These are phyloP conservation scores for Clamator glandarius DNA, from an alignment of 2,797 vertebrate species.

Conservation along the genomic window DNA sequence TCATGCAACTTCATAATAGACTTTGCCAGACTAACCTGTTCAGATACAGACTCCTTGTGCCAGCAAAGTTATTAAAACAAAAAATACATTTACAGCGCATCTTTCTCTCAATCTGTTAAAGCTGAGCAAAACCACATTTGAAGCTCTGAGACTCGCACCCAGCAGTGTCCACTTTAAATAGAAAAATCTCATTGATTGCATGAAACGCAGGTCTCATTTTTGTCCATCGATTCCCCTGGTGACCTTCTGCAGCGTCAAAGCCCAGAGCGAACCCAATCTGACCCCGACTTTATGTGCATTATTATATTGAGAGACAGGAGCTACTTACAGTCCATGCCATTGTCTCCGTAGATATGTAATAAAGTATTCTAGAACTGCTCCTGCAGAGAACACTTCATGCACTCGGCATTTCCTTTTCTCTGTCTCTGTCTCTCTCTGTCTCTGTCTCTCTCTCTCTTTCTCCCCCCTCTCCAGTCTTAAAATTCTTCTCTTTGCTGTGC, in stretches of 20 bases:
- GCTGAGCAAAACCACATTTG: constrained; percentile 85
- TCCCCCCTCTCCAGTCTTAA: constrained; percentile 57
- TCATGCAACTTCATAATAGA: constrained; percentile 37
- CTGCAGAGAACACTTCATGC: constrained; percentile 77
- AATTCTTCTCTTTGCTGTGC: constrained; percentile 72
- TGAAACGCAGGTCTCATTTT: constrained; percentile 86
- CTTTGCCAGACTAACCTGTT: constrained; percentile 30
- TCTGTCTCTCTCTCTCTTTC: constrained; percentile 45
- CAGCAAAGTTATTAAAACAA: constrained; percentile 68
- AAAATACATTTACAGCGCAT: constrained; percentile 66
- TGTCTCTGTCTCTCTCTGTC: neutral
- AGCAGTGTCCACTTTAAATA: constrained; percentile 90
- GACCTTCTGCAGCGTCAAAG: constrained; percentile 96
- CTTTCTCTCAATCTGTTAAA: constrained; percentile 73
- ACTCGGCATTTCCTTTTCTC: constrained; percentile 73
- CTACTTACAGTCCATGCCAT: constrained; percentile 82
- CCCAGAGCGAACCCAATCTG: constrained; percentile 91
- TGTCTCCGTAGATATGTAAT: constrained; percentile 79
- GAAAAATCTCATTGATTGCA: constrained; percentile 90
- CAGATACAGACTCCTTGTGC: neutral
- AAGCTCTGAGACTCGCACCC: constrained; percentile 85
- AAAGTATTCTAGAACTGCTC: constrained; percentile 83
- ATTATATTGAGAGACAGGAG: constrained; percentile 83
- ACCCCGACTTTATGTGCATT: constrained; percentile 91
- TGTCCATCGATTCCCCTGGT: constrained; percentile 89